Evolutionary conservation across 23 tunicate genomes (phyloP), one percentile per base, ranked within the genome.

Genomic region (Halocynthia roretzi): DNA sequence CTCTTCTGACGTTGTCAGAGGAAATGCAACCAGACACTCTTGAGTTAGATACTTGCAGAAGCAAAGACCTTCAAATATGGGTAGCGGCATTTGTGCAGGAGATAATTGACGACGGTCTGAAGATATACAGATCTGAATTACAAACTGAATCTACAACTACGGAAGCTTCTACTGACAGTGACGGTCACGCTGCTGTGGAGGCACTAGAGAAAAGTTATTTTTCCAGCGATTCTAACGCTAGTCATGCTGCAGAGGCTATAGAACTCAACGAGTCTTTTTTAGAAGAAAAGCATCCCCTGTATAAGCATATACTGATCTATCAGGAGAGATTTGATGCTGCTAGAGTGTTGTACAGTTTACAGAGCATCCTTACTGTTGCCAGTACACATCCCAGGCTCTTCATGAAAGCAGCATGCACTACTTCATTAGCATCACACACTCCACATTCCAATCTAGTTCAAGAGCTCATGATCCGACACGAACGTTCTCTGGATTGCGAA

Each of bases 381-480:
- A 67, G 76, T 7, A 57, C 84, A 23, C 85, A 92, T 67, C 87
- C 98, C 6, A 60, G 73, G 44, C 61, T 86, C 10, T 92, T 92
- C 73, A 82, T 83, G n/a, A 86, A 92, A 68, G 72, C 87, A 5
- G 86, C 87, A 19, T 80, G 81, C 51, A 86, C 86, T 0, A 66
- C 87, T 10, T 86, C 66, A 60, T 40, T 92, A 52, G 65, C 80
- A 6, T 62, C 86, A 12, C 51, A 58, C 54, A 55, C 53, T 74
- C 10, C 68, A 8, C 56, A 74, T n/a, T 74, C 78, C 18, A 74
- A 74, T 5, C 78, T 74, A 8, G 78, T 78, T 8, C 80, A 89
- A 70, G 98, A 92, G 7, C 75, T 92, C 53, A 69, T 92, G 50
- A 52, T 69, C 44, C 87, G 92, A 14, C 98, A 92, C 70, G 81